phyloP scores from a whole-genome alignment of 2,113 vertebrate genomes.

The Vidua chalybeata region DNA sequence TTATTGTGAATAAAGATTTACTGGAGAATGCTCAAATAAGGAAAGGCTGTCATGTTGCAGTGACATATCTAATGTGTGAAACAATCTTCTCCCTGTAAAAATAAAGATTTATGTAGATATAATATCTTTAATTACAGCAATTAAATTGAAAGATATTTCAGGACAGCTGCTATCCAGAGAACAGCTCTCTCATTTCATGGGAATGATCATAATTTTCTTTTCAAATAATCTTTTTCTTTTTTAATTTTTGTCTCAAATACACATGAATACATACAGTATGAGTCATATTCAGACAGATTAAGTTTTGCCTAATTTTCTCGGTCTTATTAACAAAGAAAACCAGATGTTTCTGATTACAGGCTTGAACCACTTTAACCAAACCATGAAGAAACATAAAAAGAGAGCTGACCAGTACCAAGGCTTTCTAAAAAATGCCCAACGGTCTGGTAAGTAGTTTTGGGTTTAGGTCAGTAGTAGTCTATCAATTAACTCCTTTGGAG shows the following conservation, averaged over 20 bases:
- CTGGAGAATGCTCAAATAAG: conserved; percentile 29
- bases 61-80: conserved; percentile 62
- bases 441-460: not conserved
- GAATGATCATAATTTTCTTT: not conserved
- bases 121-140: conserved; percentile 60
- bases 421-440: not conserved
- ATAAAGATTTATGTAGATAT: conserved; percentile 62
- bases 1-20: conserved; percentile 57
- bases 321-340: not conserved
- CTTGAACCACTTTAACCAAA: not conserved
- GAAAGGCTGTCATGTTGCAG: conserved; percentile 45
- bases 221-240: not conserved
- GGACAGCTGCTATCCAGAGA: not conserved
- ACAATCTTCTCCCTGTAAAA: conserved; percentile 46
- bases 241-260: not conserved
- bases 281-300: not conserved
- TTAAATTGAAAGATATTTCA: conserved; percentile 53
- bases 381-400: not conserved
- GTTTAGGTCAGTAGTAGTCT: not conserved
- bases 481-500: not conserved
- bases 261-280: not conserved
- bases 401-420: not conserved
- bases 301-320: not conserved
- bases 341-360: not conserved
- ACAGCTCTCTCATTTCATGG: not conserved